A percentile compares a stretch with the other conserved stretches of the same genome.
Conservation (phyloP, 2,888 invertebrate genomes). For the Noctuana brunneofusca region DNA sequence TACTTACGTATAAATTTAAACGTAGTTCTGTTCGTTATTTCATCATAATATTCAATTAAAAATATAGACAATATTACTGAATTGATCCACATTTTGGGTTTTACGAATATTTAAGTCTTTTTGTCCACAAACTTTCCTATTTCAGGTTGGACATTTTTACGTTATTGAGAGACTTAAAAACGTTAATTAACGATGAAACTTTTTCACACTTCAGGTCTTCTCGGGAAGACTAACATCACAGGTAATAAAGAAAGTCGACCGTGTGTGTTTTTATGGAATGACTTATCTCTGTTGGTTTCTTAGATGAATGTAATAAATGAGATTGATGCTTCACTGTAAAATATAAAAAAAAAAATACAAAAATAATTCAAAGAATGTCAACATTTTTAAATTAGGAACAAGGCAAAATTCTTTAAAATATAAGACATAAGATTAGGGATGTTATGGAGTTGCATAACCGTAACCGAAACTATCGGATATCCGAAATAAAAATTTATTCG, state of each 20-base stretch:
- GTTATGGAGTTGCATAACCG: no score
- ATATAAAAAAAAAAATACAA: not conserved
- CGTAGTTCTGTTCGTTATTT: not conserved
- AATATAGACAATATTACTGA: not conserved
- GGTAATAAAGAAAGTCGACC: conserved; percentile 67
- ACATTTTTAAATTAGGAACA: not conserved
- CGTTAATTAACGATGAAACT: conserved; percentile 79
- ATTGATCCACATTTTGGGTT: conserved; percentile 1
- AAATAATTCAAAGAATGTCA: not conserved
- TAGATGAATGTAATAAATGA: conserved; percentile 55
- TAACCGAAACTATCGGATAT: no score
- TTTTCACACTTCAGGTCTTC: conserved; percentile 84
- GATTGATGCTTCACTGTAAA: conserved; percentile 27
- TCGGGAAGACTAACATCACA: conserved; percentile 84
- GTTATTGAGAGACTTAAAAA: conserved; percentile 65
- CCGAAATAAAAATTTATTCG: no score
- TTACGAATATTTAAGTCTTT: conserved; percentile 15
- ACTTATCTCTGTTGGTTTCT: conserved; percentile 54
- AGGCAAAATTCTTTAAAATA: not conserved
- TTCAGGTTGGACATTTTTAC: conserved; percentile 77
- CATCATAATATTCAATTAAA: no score
- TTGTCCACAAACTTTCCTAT: conserved; percentile 77
- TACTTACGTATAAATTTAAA: no score
- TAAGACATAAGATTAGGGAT: no score
- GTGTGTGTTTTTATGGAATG: conserved; percentile 74